Percentiles rank a stretch among this genome's conserved stretches.
phyloP scores from a whole-genome alignment of 2,888 invertebrate genomes.

The Xanthostigma xanthostigma region DNA sequence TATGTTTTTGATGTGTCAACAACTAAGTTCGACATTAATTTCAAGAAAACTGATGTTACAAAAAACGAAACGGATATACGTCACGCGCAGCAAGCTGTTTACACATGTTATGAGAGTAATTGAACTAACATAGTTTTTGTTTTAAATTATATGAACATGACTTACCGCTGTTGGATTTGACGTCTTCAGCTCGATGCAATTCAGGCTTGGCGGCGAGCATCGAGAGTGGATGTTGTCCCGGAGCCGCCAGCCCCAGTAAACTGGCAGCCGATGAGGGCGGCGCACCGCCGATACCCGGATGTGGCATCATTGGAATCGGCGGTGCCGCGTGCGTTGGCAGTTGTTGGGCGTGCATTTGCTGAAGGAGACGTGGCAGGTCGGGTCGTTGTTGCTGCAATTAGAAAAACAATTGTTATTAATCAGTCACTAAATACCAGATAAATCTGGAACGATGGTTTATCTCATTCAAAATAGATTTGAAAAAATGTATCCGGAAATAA shows the following conservation, averaged over 20 bases:
- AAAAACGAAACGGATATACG: too few relatives aligned
- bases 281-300: conserved; percentile 42
- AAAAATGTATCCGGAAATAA: too few relatives aligned
- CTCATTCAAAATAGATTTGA: too few relatives aligned
- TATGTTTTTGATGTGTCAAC: too few relatives aligned
- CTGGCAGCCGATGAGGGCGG: conserved; percentile 40
- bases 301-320: conserved; percentile 55
- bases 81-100: too few relatives aligned
- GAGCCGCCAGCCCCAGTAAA: conserved; percentile 43
- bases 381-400: conserved; percentile 69
- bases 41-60: too few relatives aligned
- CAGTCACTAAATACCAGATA: too few relatives aligned
- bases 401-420: conserved; percentile 6
- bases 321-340: conserved; percentile 54
- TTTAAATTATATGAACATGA: conserved; percentile 9
- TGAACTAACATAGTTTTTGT: too few relatives aligned
- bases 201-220: conserved; percentile 67
- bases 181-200: conserved; percentile 58
- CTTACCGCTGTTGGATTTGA: conserved; percentile 63
- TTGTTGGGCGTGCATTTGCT: conserved; percentile 89
- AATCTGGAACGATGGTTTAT: too few relatives aligned
- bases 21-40: too few relatives aligned
- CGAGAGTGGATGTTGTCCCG: conserved; percentile 58
- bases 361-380: conserved; percentile 65
- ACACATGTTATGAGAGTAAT: too few relatives aligned